Evolutionary conservation across 2,888 invertebrate species (phyloP).

Genomic region (Ganaspis brasiliensis): DNA sequence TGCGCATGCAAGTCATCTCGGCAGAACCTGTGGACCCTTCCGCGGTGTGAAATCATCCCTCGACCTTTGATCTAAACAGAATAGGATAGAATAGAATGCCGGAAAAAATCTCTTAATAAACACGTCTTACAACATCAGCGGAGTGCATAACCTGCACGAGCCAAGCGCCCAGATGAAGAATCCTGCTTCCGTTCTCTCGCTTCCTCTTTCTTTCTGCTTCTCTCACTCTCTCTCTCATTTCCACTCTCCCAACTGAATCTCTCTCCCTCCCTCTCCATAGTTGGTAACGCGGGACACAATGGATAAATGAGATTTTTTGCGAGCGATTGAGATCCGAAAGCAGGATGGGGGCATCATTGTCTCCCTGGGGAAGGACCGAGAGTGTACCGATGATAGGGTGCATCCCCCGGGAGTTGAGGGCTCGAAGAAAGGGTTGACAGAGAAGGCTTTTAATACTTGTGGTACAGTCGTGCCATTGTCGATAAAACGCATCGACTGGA

Average conservation of each 20-base stretch:
- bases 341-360: constrained; percentile 72
- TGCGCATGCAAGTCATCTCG: constrained; percentile 50
- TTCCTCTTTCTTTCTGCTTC: constrained; percentile 47
- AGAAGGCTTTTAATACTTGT: constrained; percentile 78
- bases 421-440: constrained; percentile 76
- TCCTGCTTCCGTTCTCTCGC: constrained; percentile 46
- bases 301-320: constrained; percentile 80
- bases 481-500: constrained; percentile 76
- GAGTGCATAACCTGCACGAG: constrained; percentile 74
- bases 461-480: constrained; percentile 72
- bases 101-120: constrained; percentile 60
- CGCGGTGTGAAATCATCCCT: constrained; percentile 51
- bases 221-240: constrained; percentile 43
- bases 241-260: constrained; percentile 39
- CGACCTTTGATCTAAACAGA: constrained; percentile 38
- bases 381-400: constrained; percentile 78
- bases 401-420: constrained; percentile 73
- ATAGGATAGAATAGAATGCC: constrained; percentile 41
- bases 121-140: constrained; percentile 58
- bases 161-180: constrained; percentile 59
- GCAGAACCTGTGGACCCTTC: constrained; percentile 53
- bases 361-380: constrained; percentile 72
- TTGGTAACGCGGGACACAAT: constrained; percentile 74
- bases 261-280: constrained; percentile 54
- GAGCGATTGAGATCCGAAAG: constrained; percentile 77